phyloP scores from a whole-genome alignment of 2,888 invertebrate genomes.

The Argynnis bischoffii region DNA sequence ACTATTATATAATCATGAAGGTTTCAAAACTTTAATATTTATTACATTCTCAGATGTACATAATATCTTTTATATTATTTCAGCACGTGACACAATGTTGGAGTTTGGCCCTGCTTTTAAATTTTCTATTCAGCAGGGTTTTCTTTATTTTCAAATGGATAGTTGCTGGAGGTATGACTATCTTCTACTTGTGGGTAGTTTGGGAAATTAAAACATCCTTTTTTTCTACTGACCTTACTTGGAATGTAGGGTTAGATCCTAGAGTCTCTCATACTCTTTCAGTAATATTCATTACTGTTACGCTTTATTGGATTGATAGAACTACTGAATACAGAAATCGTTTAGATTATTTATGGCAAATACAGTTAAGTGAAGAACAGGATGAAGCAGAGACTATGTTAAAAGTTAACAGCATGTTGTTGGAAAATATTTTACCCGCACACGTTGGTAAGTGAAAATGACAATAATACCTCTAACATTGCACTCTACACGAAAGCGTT shows the following conservation, averaged over 20 bases:
- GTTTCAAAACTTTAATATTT: too few species aligned
- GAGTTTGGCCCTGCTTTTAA: slow-evolving; percentile 84
- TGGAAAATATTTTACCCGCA: slow-evolving; percentile 95
- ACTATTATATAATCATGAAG: neutral
- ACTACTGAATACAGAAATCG: slow-evolving; percentile 95
- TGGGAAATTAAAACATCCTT: slow-evolving; percentile 82
- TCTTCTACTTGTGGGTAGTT: slow-evolving; percentile 86
- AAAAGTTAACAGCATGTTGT: slow-evolving; percentile 92
- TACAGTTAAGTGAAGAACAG: slow-evolving; percentile 90
- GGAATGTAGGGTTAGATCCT: slow-evolving; percentile 86
- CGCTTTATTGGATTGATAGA: slow-evolving; percentile 92
- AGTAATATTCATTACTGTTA: slow-evolving; percentile 87
- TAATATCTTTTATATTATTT: slow-evolving; percentile 48
- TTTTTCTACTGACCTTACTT: slow-evolving; percentile 84
- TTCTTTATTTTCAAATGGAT: slow-evolving; percentile 91
- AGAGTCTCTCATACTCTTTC: slow-evolving; percentile 88
- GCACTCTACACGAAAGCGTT: too few species aligned
- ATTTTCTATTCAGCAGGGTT: slow-evolving; percentile 92
- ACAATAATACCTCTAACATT: too few species aligned
- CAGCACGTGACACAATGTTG: slow-evolving; percentile 91
- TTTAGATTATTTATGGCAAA: slow-evolving; percentile 88
- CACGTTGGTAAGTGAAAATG: slow-evolving; percentile 88
- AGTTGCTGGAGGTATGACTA: slow-evolving; percentile 85
- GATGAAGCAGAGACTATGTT: slow-evolving; percentile 93
- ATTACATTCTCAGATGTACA: too few species aligned